Evolutionary conservation across 2,797 vertebrate genomes (phyloP).

Genomic region (Danionella dracula): DNA sequence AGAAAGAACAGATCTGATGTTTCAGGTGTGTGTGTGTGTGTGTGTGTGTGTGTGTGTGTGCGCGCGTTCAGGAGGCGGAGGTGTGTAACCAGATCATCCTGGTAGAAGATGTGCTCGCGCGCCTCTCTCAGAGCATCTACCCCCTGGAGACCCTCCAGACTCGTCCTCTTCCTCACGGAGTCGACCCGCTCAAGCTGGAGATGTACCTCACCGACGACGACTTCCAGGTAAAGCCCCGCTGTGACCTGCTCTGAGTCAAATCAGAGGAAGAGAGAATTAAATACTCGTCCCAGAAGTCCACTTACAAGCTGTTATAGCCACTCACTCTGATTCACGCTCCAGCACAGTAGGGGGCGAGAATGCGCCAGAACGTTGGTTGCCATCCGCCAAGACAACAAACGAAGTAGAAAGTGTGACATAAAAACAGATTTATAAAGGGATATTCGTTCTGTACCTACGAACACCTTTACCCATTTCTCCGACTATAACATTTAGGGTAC

Average conservation of each 20-base stretch:
- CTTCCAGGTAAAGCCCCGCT: slow-evolving; percentile 78
- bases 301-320: no score
- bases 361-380: no score
- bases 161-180: slow-evolving; percentile 89
- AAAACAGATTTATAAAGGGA: no score
- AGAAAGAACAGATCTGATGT: no score
- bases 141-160: slow-evolving; percentile 82
- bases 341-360: no score
- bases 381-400: neutral
- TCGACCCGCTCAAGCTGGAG: slow-evolving; percentile 93
- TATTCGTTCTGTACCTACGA: no score
- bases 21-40: neutral
- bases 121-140: slow-evolving; percentile 84
- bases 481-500: no score
- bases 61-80: slow-evolving; percentile 80
- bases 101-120: slow-evolving; percentile 91
- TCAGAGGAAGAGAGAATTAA: neutral
- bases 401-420: no score
- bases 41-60: neutral
- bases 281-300: no score
- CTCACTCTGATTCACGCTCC: no score
- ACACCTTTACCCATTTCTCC: no score
- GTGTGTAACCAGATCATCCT: slow-evolving; percentile 94
- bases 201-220: slow-evolving; percentile 91
- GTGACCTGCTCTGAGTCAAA: slow-evolving; percentile 43